phyloP scores from a whole-genome alignment of 2,888 invertebrate genomes.

The Diarsia brunnea region DNA sequence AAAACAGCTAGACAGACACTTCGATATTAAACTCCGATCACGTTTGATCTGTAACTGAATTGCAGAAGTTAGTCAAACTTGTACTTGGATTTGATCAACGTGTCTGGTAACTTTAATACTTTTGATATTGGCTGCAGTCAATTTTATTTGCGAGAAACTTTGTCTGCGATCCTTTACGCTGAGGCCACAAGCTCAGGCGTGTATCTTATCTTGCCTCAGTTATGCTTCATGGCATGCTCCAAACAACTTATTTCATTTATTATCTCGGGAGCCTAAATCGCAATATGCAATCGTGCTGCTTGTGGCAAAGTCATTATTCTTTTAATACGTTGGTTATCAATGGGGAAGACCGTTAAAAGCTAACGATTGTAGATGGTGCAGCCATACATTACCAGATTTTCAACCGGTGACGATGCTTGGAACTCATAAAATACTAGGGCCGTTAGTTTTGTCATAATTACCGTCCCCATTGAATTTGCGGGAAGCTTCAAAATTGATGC shows the following conservation, averaged over 20 bases:
- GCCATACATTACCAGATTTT: background rate
- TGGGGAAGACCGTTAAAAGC: background rate
- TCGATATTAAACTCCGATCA: slow-evolving; percentile 47
- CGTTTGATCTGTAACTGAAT: slow-evolving; percentile 35
- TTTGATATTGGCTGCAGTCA: slow-evolving; percentile 52
- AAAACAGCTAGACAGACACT: background rate
- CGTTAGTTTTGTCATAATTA: background rate
- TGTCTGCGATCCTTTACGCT: background rate
- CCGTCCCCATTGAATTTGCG: slow-evolving; percentile 24
- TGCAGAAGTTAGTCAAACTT: slow-evolving; percentile 64
- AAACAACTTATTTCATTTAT: background rate
- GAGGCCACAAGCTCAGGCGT: background rate
- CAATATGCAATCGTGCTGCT: background rate
- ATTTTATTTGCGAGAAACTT: slow-evolving; percentile 48
- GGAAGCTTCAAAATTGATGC: too few species aligned
- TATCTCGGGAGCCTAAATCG: background rate
- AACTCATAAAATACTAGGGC: background rate
- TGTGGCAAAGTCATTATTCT: too few species aligned
- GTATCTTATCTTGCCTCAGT: background rate
- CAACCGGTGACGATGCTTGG: background rate
- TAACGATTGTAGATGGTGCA: background rate
- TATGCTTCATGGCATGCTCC: background rate
- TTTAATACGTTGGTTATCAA: too few species aligned
- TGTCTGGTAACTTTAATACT: slow-evolving; percentile 54
- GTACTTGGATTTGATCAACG: slow-evolving; percentile 48